Evolutionary conservation across 2,888 invertebrate species (phyloP), one percentile per base, ranked within the genome.

Genomic region (Cataglyphis livida): DNA sequence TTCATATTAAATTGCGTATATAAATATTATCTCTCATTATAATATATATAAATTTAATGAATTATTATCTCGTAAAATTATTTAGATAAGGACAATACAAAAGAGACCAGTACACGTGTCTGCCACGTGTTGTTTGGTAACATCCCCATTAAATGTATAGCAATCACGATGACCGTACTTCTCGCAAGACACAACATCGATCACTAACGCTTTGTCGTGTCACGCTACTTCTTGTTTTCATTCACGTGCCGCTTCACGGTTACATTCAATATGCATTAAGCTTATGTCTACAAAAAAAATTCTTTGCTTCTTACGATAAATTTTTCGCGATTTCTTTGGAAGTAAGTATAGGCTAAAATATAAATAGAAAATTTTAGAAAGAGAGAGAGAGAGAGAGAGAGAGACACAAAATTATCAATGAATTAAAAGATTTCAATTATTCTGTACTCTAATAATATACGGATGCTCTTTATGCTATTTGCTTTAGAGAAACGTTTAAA

Each of bases 191-290:
- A 6, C 51, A 51, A 51, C 92, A 93, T 93, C 93, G 92, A 93
- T 93, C 93, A 93, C 85, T 84, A 76, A 86, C 83, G 88, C 88
- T 93, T 93, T 89, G 92, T 92, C 91, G 87, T 89, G 92, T 93
- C 93, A 92, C 92, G 89, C 90, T 90, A 83, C 81, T 81, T 87
- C 85, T 84, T 90, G 86, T 90, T 51, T 51, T 84, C 89, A 87
- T 90, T 90, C 89, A 88, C 84, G 85, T 89, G 90, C 90, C 91
- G 87, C 87, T 91, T 91, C 90, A 90, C 87, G 78, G 84, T 57
- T 85, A 88, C 88, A 89, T 88, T 90, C 89, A 85, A 85, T 88
- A 75, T 81, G 73, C 70, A 83, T 89, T 86, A 89, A 88, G 15
- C 87, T 90, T 90, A 91, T 83, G 84, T 64, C 35, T 78, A 81